Evolutionary conservation across 2,888 invertebrate species (phyloP).

Genomic region (Polymixis lichenea): DNA sequence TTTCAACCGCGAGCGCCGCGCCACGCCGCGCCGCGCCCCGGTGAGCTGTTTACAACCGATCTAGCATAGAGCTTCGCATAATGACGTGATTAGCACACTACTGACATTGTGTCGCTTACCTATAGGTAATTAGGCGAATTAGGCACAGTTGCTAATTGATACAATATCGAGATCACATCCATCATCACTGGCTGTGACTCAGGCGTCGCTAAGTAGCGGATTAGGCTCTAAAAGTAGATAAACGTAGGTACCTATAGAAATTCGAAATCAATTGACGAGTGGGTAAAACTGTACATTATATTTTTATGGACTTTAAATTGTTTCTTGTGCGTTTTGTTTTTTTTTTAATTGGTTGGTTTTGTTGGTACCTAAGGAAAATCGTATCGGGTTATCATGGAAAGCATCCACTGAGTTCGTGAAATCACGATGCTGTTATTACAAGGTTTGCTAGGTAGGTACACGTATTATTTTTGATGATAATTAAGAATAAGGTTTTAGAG

Average conservation of each 20-base stretch:
- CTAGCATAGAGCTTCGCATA: neutral
- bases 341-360: neutral
- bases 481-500: no score
- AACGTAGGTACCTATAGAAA: neutral
- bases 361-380: neutral
- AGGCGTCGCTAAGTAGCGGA: neutral
- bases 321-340: neutral
- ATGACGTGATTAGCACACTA: constrained; percentile 1
- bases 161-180: constrained; percentile 15
- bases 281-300: neutral
- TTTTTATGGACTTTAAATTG: neutral
- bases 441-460: neutral
- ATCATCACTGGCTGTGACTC: constrained; percentile 6
- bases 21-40: no score
- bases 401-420: neutral
- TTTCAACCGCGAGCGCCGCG: neutral
- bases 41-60: neutral
- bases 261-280: neutral
- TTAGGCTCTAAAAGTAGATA: neutral
- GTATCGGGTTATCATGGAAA: neutral
- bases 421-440: neutral
- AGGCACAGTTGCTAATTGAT: constrained; percentile 36
- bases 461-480: no score
- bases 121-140: neutral
- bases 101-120: neutral